phyloP scores from a whole-genome alignment of 2,113 vertebrate species.

The Myanophis thanlyinensis region DNA sequence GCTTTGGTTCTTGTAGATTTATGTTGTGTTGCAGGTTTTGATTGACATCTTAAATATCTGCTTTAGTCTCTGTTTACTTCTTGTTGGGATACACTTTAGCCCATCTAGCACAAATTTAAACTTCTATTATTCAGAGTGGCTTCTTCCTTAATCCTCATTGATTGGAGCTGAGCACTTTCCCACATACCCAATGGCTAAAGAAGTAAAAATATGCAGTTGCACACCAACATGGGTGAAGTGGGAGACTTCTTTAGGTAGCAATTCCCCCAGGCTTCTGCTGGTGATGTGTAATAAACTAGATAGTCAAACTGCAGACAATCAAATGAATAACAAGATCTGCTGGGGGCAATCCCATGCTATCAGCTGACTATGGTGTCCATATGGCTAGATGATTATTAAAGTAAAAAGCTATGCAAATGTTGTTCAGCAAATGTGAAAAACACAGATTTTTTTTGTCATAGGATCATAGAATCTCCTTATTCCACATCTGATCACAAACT shows the following conservation, averaged over 20 bases:
- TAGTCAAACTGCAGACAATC: background rate
- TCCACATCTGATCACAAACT: background rate
- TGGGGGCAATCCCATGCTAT: background rate
- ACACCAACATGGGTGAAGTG: background rate
- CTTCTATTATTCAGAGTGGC: background rate
- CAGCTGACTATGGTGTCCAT: background rate
- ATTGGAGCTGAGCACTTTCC: background rate
- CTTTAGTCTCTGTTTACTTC: background rate
- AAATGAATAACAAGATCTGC: background rate
- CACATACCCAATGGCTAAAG: background rate
- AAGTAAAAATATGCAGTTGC: background rate
- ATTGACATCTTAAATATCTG: background rate
- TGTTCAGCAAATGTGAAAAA: background rate
- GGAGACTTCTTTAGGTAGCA: background rate
- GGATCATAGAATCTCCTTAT: background rate
- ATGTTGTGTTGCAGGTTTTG: conserved; percentile 35
- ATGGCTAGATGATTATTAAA: background rate
- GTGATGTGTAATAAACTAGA: background rate
- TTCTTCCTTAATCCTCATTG: background rate
- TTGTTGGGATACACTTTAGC: background rate
- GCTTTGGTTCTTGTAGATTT: conserved; percentile 37
- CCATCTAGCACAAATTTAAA: background rate
- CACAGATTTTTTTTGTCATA: background rate
- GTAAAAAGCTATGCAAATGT: background rate
- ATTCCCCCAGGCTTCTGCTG: background rate